Evolutionary conservation across 2,113 vertebrate species (phyloP).

Genomic region (Elgaria multicarinata): DNA sequence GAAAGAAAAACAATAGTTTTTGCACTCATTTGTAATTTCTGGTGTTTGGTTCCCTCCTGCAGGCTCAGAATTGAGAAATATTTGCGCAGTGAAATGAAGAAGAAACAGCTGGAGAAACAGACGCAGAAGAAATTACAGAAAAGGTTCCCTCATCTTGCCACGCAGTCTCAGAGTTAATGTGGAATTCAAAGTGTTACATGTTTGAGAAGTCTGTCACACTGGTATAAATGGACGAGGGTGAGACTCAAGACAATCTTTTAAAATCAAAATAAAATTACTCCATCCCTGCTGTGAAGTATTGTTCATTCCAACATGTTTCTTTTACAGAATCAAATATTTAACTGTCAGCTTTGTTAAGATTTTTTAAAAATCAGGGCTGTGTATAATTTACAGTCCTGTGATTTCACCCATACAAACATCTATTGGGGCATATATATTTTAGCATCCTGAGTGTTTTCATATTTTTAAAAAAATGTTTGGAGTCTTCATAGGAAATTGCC

Average conservation of each 20-base stretch:
- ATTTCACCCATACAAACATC: not conserved
- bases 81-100: slow-evolving; percentile 68
- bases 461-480: not conserved
- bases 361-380: not conserved
- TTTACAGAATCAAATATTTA: not conserved
- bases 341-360: not conserved
- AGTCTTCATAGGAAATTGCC: not conserved
- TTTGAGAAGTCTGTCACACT: not conserved
- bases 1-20: not conserved
- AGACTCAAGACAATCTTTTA: not conserved
- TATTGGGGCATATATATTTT: not conserved
- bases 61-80: slow-evolving; percentile 87
- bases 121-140: slow-evolving; percentile 70
- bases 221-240: not conserved
- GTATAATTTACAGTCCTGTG: not conserved
- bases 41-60: slow-evolving; percentile 48
- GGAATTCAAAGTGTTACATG: not conserved
- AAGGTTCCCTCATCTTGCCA: slow-evolving; percentile 80
- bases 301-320: not conserved
- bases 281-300: not conserved
- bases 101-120: slow-evolving; percentile 62
- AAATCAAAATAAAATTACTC: not conserved
- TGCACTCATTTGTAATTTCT: not conserved
- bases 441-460: not conserved
- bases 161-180: slow-evolving; percentile 65